Conservation (phyloP, 2,888 invertebrate genomes). For the Brenthis daphne region DNA sequence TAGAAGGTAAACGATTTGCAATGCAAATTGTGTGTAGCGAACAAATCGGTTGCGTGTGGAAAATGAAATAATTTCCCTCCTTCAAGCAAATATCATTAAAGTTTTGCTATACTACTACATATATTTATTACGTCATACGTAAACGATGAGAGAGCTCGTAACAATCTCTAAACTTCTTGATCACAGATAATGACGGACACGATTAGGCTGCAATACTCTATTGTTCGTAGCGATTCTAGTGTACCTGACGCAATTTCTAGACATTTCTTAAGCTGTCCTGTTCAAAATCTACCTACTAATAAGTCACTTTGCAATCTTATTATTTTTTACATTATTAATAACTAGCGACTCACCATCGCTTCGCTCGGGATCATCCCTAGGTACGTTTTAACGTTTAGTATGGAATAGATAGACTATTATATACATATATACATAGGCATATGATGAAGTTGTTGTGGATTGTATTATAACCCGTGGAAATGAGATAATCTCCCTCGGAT, state of each 20-base stretch:
- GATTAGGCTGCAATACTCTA: slow-evolving; percentile 21
- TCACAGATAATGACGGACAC: slow-evolving; percentile 35
- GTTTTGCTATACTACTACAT: slow-evolving; percentile 14
- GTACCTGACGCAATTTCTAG: slow-evolving; percentile 16
- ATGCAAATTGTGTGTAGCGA: slow-evolving; percentile 32
- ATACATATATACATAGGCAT: too few species aligned
- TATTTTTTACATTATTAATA: too few species aligned
- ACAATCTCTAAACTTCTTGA: slow-evolving; percentile 42
- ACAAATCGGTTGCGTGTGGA: slow-evolving; percentile 38
- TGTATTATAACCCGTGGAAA: too few species aligned
- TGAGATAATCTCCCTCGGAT: too few species aligned
- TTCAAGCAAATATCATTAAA: slow-evolving; percentile 35
- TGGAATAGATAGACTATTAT: too few species aligned
- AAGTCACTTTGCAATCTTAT: too few species aligned
- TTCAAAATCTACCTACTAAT: too few species aligned
- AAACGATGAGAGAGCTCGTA: slow-evolving; percentile 39
- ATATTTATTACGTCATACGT: slow-evolving; percentile 36
- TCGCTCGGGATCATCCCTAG: too few species aligned
- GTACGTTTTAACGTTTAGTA: too few species aligned
- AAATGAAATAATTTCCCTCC: slow-evolving; percentile 43
- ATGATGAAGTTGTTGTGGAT: too few species aligned
- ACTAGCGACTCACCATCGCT: too few species aligned
- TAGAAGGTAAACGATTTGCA: slow-evolving; percentile 14
- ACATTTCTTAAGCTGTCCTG: too few species aligned
- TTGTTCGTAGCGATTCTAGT: slow-evolving; percentile 19